Percentiles rank a stretch among this genome's conserved stretches.
phyloP scores from a whole-genome alignment of 2,797 vertebrate genomes.

The Hylomyscus alleni region DNA sequence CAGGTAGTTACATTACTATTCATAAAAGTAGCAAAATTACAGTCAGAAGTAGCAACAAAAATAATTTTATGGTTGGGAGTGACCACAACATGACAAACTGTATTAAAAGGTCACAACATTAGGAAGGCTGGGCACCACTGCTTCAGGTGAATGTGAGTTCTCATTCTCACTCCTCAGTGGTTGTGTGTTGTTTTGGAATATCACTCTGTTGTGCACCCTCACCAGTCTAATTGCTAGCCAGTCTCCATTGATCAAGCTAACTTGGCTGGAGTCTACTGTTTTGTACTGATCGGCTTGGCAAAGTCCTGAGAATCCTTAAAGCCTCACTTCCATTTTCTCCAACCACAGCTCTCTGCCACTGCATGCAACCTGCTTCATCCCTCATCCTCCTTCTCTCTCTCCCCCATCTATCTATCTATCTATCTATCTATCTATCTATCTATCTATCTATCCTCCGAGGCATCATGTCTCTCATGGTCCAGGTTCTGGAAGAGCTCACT shows the following conservation, averaged over 20 bases:
- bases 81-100: neutral
- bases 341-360: accelerated
- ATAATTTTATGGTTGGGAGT: neutral
- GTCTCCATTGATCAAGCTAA: neutral
- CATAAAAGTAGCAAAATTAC: neutral
- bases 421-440: too few relatives aligned
- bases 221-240: neutral
- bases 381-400: neutral
- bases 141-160: neutral
- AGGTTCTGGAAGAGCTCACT: neutral
- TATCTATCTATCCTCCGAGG: neutral
- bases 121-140: neutral
- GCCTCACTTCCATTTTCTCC: neutral
- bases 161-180: neutral
- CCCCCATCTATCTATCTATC: too few relatives aligned
- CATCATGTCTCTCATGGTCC: neutral
- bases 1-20: neutral
- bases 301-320: neutral
- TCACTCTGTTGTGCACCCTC: neutral
- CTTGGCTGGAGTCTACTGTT: neutral
- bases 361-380: neutral
- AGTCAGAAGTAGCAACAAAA: neutral
- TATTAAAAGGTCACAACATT: neutral
- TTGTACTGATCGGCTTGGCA: too few relatives aligned
- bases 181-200: neutral